Conservation (phyloP, 23 tunicate genomes). For the Ciona savignyi region DNA sequence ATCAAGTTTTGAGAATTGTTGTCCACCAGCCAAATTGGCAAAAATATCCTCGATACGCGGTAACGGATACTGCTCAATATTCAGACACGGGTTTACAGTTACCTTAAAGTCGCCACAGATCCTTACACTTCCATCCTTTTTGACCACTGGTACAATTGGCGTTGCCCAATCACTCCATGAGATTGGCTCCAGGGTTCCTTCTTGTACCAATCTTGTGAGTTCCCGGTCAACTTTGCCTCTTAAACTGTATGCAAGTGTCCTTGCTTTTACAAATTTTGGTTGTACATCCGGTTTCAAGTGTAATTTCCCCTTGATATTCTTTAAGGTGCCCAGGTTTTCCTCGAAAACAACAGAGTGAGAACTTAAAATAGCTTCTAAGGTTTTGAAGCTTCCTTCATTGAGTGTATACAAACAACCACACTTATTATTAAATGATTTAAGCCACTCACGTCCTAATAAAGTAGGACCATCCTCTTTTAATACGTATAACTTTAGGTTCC, state of each 20-base stretch:
- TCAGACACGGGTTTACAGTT: neutral
- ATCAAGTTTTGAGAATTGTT: too few relatives aligned
- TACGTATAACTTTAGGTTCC: too few relatives aligned
- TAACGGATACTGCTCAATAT: constrained; percentile 10
- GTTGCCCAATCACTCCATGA: constrained; percentile 16
- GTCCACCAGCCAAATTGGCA: too few relatives aligned
- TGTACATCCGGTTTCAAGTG: neutral
- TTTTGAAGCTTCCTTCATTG: too few relatives aligned
- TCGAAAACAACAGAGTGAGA: neutral
- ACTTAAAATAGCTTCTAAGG: too few relatives aligned
- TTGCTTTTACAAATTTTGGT: constrained; percentile 7
- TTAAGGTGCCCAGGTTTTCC: neutral
- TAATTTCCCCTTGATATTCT: neutral
- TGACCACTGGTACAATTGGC: constrained; percentile 6
- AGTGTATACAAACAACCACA: too few relatives aligned
- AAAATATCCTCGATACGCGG: too few relatives aligned
- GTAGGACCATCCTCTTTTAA: too few relatives aligned
- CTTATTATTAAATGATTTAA: too few relatives aligned
- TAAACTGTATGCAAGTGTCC: neutral
- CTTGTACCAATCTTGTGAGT: neutral
- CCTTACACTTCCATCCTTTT: constrained; percentile 8
- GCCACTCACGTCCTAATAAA: too few relatives aligned
- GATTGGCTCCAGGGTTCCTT: neutral
- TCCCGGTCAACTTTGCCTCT: constrained; percentile 7
- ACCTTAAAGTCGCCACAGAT: constrained; percentile 14